Base-by-base conservation (phyloP, 2,888 invertebrate species). In the Limenitis camilla region DNA sequence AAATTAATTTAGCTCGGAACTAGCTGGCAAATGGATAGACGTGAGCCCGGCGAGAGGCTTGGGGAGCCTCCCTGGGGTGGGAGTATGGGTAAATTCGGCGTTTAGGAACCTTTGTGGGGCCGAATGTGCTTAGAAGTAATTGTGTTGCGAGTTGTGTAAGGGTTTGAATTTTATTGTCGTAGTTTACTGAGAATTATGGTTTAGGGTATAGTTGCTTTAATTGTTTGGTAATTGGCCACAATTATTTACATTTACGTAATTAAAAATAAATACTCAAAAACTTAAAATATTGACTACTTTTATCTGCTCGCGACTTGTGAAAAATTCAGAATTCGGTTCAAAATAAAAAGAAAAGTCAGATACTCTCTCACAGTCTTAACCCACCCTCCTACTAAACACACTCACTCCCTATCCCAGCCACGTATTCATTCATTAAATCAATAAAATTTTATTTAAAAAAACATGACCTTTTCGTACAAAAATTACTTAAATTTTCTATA, bases 11-110 rank as follows among this genome's bases (percentile, higher is more conserved):
- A 87, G 87, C 86, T 83, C 81, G 84, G 87, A 87, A 87, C 87
- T 87, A 87, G 87, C 87, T 86, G 83, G 87, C 86, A 87, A 87
- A 87, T 87, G 87, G 87, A 87, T 87, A 87, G 87, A 87, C 87
- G 87, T 86, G 86, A 82, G 84, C 78, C 72, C 69, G 68, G 69
- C 62, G 63, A 62, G 65, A 72, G 81, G 72, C 72, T 72, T 65
- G 53, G 66, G 61, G 64, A 63, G 59, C 63, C 68, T 65, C 62
- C 58, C 61, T 51, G 65, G 60, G 55, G 61, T 60, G 53, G 65
- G 70, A 63, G 60, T 66, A 68, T 61, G 79, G 74, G 75, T 74
- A 79, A 85, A 79, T 87, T 86, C 78, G 86, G 86, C 84, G 84
- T 78, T 87, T 85, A 85, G 85, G 72, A 82, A 77, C 80, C 82